Conservation (phyloP, 1,140 invertebrate species). For the Drosophila varians region DNA sequence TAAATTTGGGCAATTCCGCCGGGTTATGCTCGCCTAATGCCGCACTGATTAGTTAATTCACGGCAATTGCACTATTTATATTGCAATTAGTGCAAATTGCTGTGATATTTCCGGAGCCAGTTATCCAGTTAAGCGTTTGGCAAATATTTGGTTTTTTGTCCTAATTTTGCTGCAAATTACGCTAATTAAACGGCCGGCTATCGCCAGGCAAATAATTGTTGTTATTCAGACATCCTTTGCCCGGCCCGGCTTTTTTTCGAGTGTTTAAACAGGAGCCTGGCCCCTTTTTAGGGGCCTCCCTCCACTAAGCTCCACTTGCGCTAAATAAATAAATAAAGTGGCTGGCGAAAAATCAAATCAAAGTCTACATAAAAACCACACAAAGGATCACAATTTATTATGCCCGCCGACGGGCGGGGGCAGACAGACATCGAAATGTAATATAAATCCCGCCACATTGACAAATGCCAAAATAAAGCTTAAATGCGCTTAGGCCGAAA, state of each 20-base stretch:
- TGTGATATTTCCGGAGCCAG: conserved; percentile 9
- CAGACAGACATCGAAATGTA: conserved; percentile 60
- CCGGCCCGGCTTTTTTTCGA: not conserved
- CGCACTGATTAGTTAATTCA: conserved; percentile 36
- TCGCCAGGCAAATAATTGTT: conserved; percentile 36
- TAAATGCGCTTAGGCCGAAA: conserved; percentile 71
- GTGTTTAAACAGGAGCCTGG: conserved; percentile 6
- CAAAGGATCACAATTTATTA: conserved; percentile 77
- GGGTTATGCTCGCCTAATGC: not conserved
- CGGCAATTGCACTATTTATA: conserved; percentile 51
- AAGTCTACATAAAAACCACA: conserved; percentile 72
- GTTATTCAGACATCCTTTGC: conserved; percentile 37
- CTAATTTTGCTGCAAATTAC: conserved; percentile 44
- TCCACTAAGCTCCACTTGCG: conserved; percentile 53
- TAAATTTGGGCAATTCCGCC: not conserved
- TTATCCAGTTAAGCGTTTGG: conserved; percentile 24
- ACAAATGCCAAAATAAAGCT: conserved; percentile 81
- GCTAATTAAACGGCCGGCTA: conserved; percentile 65
- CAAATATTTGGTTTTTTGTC: conserved; percentile 56
- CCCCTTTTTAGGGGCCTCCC: not conserved
- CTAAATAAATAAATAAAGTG: conserved; percentile 70
- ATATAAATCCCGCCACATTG: conserved; percentile 75
- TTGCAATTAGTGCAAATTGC: conserved; percentile 59
- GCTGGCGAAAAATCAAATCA: conserved; percentile 73
- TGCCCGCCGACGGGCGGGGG: conserved; percentile 36